These are phyloP conservation scores for Fratercula arctica DNA, from an alignment of 2,797 vertebrate genomes.

Conservation along the genomic window DNA sequence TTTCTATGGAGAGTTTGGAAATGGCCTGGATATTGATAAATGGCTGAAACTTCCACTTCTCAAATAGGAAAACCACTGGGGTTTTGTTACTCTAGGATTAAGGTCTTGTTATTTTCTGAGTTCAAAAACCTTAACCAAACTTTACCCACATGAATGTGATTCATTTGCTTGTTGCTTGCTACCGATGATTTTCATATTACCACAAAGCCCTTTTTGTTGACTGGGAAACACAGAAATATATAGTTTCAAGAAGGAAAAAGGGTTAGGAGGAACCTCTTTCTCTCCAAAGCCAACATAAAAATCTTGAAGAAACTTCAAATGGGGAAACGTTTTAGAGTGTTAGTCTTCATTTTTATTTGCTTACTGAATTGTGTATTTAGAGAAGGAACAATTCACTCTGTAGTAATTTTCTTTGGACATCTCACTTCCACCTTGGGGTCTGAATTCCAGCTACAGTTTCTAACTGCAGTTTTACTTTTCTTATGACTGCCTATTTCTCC, in stretches of 20 bases:
- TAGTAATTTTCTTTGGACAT: background rate
- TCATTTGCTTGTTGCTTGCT: background rate
- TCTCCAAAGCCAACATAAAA: background rate
- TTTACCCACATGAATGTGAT: background rate
- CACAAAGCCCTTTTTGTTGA: background rate
- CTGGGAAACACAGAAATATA: background rate
- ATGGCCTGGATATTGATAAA: background rate
- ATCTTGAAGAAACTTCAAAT: background rate
- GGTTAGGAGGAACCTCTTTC: background rate
- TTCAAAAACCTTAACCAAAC: background rate
- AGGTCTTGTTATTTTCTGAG: background rate
- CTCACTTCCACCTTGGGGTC: background rate
- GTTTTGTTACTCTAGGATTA: background rate
- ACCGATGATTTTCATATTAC: background rate
- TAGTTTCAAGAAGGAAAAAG: background rate
- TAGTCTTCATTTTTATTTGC: background rate
- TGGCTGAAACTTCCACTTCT: background rate
- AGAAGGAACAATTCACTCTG: background rate
- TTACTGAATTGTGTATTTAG: background rate
- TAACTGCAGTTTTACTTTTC: background rate
- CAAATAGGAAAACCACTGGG: background rate
- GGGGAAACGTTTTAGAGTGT: background rate
- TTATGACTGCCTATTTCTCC: background rate
- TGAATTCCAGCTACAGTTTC: background rate
- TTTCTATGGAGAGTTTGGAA: background rate